These are phyloP conservation scores for Rhyzopertha dominica DNA, from an alignment of 1,140 invertebrate species.

Conservation along the genomic window DNA sequence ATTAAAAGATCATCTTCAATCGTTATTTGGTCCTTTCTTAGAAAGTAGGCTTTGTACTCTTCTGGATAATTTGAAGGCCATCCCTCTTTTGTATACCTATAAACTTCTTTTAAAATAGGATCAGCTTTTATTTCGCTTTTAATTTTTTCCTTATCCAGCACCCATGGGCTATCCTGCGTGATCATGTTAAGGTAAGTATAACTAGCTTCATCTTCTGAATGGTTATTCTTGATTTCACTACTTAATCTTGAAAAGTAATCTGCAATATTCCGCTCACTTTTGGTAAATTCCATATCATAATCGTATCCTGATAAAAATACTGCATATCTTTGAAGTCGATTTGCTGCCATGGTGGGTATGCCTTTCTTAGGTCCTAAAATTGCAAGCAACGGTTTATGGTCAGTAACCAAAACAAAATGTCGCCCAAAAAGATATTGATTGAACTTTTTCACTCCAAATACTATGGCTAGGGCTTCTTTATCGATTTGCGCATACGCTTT, in stretches of 20 bases:
- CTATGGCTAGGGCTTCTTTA: conserved; percentile 51
- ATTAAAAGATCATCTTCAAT: conserved; percentile 30
- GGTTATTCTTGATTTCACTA: conserved; percentile 26
- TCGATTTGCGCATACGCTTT: conserved; percentile 51
- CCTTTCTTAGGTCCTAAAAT: conserved; percentile 44
- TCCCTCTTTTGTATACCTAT: too few species aligned
- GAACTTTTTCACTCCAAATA: conserved; percentile 52
- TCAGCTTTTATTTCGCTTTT: conserved; percentile 12
- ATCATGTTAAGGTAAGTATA: conserved; percentile 5
- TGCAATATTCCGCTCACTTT: too few species aligned
- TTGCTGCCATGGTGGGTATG: conserved; percentile 32
- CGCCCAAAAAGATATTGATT: conserved; percentile 50
- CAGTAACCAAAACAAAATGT: conserved; percentile 48
- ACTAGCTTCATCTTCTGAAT: conserved; percentile 13
- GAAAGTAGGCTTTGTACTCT: too few species aligned
- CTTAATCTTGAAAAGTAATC: too few species aligned
- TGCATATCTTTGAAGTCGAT: conserved; percentile 40
- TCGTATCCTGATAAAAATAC: conserved; percentile 37
- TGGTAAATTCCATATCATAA: conserved; percentile 38
- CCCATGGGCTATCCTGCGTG: conserved; percentile 14
- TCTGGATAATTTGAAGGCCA: too few species aligned
- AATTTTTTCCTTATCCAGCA: conserved; percentile 18
- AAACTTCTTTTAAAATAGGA: conserved; percentile 7
- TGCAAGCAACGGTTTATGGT: conserved; percentile 48
- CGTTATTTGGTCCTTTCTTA: conserved; percentile 21